Conservation (phyloP, 2,113 vertebrate species). For the Tragulus kanchil region DNA sequence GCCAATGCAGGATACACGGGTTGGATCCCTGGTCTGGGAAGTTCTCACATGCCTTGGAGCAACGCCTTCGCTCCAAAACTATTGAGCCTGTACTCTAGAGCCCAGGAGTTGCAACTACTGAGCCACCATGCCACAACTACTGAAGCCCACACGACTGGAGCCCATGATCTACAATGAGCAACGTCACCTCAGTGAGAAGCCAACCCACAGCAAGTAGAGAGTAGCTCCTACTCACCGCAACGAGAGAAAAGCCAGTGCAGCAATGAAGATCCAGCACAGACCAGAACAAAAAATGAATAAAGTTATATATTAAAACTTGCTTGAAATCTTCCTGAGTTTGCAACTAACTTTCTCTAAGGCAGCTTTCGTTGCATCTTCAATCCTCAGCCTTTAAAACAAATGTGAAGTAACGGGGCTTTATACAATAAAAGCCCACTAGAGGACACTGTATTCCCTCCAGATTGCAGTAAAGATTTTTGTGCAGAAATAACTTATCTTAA, state of each 20-base stretch:
- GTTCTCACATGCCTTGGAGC: not conserved
- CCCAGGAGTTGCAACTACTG: not conserved
- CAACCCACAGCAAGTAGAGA: rapidly evolving
- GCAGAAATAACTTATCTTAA: not conserved
- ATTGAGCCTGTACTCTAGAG: not conserved
- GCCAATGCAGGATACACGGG: not conserved
- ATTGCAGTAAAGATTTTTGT: not conserved
- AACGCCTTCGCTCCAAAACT: not conserved
- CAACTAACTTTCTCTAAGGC: not conserved
- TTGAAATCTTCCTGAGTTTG: conserved; percentile 3
- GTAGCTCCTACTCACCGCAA: not conserved
- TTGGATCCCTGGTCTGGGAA: not conserved
- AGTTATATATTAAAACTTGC: not conserved
- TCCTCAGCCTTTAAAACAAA: not conserved
- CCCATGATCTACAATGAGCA: not conserved
- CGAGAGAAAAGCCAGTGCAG: not conserved
- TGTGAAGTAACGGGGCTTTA: not conserved
- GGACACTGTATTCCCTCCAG: not conserved
- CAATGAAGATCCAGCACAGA: not conserved
- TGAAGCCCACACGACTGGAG: not conserved
- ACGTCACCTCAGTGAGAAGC: not conserved
- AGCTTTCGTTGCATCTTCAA: not conserved
- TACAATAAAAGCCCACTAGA: conserved; percentile 11
- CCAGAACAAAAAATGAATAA: not conserved
- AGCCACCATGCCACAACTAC: not conserved